Evolutionary conservation across 1,140 invertebrate species (phyloP).

Genomic region (Thaumetopoea pityocampa): DNA sequence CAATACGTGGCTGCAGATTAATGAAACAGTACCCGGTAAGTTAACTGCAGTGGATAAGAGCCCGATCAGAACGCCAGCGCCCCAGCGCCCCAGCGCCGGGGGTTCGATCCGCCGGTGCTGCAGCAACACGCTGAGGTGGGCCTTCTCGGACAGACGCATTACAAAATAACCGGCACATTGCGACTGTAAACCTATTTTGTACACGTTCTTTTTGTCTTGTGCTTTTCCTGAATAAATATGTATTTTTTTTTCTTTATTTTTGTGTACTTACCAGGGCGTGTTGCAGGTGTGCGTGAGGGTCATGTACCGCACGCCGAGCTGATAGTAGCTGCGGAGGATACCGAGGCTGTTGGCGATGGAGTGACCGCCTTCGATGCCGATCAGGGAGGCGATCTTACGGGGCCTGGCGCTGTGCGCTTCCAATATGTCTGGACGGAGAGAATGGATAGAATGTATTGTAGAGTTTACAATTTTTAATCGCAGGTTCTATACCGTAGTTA

Average conservation of each 20-base stretch:
- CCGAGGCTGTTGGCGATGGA: slow-evolving; percentile 89
- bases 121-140: too few relatives aligned
- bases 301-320: slow-evolving; percentile 88
- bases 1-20: too few relatives aligned
- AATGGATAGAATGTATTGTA: neutral
- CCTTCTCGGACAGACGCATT: too few relatives aligned
- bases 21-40: too few relatives aligned
- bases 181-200: neutral
- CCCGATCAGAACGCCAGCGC: too few relatives aligned
- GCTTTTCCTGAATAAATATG: neutral
- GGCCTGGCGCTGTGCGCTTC: slow-evolving; percentile 67
- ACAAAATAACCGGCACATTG: too few relatives aligned
- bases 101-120: too few relatives aligned
- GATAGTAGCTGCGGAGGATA: slow-evolving; percentile 88
- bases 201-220: neutral
- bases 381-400: slow-evolving; percentile 77
- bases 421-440: slow-evolving; percentile 58
- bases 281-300: slow-evolving; percentile 92
- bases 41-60: too few relatives aligned
- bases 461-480: too few relatives aligned
- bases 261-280: slow-evolving; percentile 84
- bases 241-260: neutral
- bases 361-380: slow-evolving; percentile 91
- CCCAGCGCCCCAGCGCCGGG: too few relatives aligned
- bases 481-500: too few relatives aligned